phyloP scores from a whole-genome alignment of 2,888 invertebrate species.

The Ophonus ardosiacus region DNA sequence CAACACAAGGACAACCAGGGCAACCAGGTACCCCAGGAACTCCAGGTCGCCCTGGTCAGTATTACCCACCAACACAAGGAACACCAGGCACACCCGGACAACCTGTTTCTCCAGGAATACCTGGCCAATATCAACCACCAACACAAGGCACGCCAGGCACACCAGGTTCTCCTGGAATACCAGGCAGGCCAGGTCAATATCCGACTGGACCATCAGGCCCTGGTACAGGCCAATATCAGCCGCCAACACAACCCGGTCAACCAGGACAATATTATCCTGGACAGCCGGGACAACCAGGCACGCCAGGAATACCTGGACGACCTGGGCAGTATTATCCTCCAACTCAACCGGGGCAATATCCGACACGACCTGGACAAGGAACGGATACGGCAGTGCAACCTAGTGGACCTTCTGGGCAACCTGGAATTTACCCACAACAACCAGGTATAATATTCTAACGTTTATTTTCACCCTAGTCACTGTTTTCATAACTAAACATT shows the following conservation, averaged over 20 bases:
- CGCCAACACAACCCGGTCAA: constrained; percentile 72
- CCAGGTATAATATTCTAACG: constrained; percentile 22
- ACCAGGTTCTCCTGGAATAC: constrained; percentile 59
- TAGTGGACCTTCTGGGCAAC: constrained; percentile 32
- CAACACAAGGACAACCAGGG: constrained; percentile 66
- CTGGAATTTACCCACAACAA: constrained; percentile 48
- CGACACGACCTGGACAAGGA: constrained; percentile 68
- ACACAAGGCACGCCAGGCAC: constrained; percentile 70
- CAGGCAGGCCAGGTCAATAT: constrained; percentile 40
- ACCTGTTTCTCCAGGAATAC: constrained; percentile 63
- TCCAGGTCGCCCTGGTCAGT: constrained; percentile 55
- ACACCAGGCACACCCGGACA: too few species aligned
- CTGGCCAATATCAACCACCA: constrained; percentile 73
- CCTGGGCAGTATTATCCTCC: constrained; percentile 65
- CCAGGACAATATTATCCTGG: constrained; percentile 78
- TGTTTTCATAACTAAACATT: too few species aligned
- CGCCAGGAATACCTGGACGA: constrained; percentile 66
- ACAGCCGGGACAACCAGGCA: constrained; percentile 65
- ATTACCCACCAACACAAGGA: constrained; percentile 57
- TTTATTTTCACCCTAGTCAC: not conserved
- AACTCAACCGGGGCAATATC: constrained; percentile 63
- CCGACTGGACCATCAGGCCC: constrained; percentile 67
- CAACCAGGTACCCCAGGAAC: constrained; percentile 36
- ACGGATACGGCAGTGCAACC: constrained; percentile 39
- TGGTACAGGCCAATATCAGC: constrained; percentile 68